A percentile compares a stretch with the other conserved stretches of the same genome.
Evolutionary conservation across 2,113 vertebrate species (phyloP).

Genomic region (Brevimyrus niger): DNA sequence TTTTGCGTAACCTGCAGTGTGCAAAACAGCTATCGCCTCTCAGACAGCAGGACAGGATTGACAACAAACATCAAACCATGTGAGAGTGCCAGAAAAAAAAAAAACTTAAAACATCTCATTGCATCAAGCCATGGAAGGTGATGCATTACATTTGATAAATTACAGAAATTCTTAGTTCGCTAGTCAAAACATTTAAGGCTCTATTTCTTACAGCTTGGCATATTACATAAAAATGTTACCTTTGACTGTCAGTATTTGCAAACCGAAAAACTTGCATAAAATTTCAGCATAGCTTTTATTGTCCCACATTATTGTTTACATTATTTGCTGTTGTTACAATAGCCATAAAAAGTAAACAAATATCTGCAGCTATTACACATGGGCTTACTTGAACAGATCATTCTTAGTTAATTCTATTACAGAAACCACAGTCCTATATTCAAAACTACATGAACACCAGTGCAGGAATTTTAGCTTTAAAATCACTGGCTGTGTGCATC

Average conservation of each 20-base stretch:
- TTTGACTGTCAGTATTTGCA: conserved; percentile 62
- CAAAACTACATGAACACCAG: neutral
- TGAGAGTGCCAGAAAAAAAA: neutral
- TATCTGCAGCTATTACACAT: neutral
- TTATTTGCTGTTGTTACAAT: neutral
- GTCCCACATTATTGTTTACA: neutral
- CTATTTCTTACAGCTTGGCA: neutral
- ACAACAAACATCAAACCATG: neutral
- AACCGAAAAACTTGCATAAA: conserved; percentile 40
- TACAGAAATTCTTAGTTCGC: neutral
- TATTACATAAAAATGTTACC: neutral
- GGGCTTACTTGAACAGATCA: neutral
- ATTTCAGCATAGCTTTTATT: conserved; percentile 43
- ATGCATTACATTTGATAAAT: neutral
- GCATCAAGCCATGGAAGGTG: neutral
- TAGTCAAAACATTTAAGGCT: neutral
- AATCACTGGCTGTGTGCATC: neutral
- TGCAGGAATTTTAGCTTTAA: neutral
- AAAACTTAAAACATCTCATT: neutral
- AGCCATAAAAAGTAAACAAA: neutral
- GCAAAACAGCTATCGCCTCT: neutral
- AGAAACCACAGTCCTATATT: neutral
- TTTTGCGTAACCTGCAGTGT: neutral
- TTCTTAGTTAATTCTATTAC: neutral
- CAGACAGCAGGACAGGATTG: neutral